A percentile compares a stretch with the other conserved stretches of the same genome.
These are phyloP conservation scores for Chondrilla cf. caribensis DNA, from an alignment of 37 sponge, comb jelly and placozoan genomes.

Conservation along the genomic window DNA sequence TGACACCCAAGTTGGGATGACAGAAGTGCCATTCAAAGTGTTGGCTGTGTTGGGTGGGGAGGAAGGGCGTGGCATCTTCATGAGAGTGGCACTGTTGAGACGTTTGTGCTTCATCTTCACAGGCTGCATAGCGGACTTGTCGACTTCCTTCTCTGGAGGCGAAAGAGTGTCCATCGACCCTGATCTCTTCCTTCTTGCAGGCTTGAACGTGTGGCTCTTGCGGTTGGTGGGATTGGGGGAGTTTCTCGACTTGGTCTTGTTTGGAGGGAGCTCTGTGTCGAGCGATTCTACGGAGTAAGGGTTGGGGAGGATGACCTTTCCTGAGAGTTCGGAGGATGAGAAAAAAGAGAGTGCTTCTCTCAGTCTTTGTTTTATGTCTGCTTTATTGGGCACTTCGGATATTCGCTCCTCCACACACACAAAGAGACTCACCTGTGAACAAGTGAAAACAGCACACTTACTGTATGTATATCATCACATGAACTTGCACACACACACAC, in stretches of 20 bases:
- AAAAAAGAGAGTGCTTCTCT: background rate
- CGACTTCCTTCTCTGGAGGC: background rate
- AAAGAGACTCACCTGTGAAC: background rate
- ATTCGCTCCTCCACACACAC: background rate
- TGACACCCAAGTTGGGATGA: background rate
- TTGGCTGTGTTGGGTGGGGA: background rate
- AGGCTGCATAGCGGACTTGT: background rate
- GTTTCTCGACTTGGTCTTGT: background rate
- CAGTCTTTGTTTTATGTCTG: background rate
- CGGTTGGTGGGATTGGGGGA: too few relatives aligned
- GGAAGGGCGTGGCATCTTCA: background rate
- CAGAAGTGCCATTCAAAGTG: background rate
- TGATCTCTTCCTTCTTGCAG: background rate
- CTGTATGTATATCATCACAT: too few relatives aligned
- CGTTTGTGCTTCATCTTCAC: background rate
- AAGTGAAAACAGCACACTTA: background rate
- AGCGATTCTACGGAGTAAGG: background rate
- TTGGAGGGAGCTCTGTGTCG: background rate
- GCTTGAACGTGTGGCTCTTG: background rate
- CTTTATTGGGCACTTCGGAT: background rate
- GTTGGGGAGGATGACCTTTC: background rate
- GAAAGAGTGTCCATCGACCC: conserved; percentile 3
- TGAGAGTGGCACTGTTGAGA: conserved; percentile 2
- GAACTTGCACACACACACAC: too few relatives aligned
- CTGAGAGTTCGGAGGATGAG: background rate